A percentile compares a stretch with the other conserved stretches of the same genome.
phyloP scores from a whole-genome alignment of 2,888 invertebrate genomes.

The Xylocampa areola region DNA sequence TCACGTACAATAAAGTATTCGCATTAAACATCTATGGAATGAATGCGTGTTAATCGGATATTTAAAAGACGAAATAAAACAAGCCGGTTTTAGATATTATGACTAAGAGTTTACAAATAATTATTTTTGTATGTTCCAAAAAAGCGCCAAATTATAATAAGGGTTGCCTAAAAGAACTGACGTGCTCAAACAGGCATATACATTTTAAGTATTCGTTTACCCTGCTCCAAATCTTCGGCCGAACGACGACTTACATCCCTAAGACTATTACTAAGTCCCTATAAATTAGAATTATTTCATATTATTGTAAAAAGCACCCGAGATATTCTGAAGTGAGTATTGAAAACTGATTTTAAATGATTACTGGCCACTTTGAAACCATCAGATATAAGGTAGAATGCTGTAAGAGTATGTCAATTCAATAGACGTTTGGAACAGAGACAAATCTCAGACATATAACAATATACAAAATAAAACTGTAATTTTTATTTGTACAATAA shows the following conservation, averaged over 20 bases:
- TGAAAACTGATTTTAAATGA: background rate
- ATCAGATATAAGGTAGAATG: background rate
- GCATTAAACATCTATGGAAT: slow-evolving; percentile 40
- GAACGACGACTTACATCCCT: background rate
- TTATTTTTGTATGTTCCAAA: background rate
- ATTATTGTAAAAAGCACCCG: background rate
- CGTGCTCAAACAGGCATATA: slow-evolving; percentile 15
- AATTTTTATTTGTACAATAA: slow-evolving; percentile 45
- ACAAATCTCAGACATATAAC: slow-evolving; percentile 8
- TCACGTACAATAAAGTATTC: slow-evolving; percentile 16
- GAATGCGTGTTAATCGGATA: slow-evolving; percentile 16
- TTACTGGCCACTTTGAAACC: background rate
- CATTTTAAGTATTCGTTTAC: slow-evolving; percentile 23
- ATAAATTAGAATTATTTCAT: too few relatives aligned
- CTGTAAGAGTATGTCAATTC: slow-evolving; percentile 17
- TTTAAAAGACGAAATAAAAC: slow-evolving; percentile 20
- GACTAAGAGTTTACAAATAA: background rate
- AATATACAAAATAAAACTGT: slow-evolving; percentile 16
- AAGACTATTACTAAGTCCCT: too few relatives aligned
- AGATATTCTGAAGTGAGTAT: background rate
- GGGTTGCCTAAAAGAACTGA: background rate
- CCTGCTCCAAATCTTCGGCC: slow-evolving; percentile 10
- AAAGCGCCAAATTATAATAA: background rate
- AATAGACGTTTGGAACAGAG: slow-evolving; percentile 16
- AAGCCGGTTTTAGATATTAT: slow-evolving; percentile 3